Conservation (phyloP, 2,888 invertebrate genomes). For the Drosophila suboccidentalis region DNA sequence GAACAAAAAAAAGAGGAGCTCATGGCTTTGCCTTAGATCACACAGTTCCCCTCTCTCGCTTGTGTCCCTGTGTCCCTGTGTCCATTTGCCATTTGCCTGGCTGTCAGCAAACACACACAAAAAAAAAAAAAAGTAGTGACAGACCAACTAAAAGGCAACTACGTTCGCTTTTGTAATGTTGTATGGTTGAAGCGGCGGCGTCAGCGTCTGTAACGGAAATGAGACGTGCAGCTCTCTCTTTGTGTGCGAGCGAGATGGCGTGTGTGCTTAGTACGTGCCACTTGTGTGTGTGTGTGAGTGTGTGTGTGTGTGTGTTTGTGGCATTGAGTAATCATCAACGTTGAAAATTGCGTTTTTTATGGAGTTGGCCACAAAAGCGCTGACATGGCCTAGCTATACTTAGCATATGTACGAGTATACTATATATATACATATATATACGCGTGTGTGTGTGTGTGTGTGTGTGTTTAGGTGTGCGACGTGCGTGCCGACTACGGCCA, state of each 20-base stretch:
- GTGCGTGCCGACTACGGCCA: slow-evolving; percentile 59
- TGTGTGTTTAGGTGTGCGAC: slow-evolving; percentile 23
- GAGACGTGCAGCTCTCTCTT: slow-evolving; percentile 61
- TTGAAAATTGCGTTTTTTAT: slow-evolving; percentile 81
- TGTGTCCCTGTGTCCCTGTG: neutral
- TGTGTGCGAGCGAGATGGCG: slow-evolving; percentile 34
- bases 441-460: slow-evolving; percentile 2
- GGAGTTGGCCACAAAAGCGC: slow-evolving; percentile 65
- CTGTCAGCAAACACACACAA: slow-evolving; percentile 49
- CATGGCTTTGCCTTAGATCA: neutral
- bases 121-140: slow-evolving; percentile 50
- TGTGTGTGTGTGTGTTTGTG: slow-evolving; percentile 64
- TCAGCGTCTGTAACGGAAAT: slow-evolving; percentile 74
- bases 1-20: slow-evolving; percentile 6
- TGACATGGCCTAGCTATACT: slow-evolving; percentile 67
- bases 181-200: slow-evolving; percentile 50
- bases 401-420: slow-evolving; percentile 54
- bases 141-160: slow-evolving; percentile 62
- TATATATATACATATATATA: slow-evolving; percentile 12
- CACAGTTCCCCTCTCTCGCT: neutral
- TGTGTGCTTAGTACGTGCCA: slow-evolving; percentile 24
- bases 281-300: slow-evolving; percentile 17
- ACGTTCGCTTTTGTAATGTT: slow-evolving; percentile 38
- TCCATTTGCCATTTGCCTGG: neutral
- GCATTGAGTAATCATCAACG: slow-evolving; percentile 81